These are phyloP conservation scores for Sciurus niger DNA, from an alignment of 2,113 vertebrate species.

Conservation along the genomic window DNA sequence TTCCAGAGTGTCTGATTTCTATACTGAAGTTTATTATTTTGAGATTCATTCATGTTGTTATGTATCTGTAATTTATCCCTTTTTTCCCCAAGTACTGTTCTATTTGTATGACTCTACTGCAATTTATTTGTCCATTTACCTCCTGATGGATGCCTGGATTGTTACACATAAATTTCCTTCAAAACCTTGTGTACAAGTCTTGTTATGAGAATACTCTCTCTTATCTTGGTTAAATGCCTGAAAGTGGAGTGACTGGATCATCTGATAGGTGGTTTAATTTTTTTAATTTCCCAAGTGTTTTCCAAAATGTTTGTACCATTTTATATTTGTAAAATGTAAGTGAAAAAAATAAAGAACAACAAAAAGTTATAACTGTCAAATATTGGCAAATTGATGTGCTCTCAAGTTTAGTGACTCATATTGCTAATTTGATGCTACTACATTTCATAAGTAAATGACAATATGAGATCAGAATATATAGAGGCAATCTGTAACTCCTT, in stretches of 20 bases:
- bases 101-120: not conserved
- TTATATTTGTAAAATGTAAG: not conserved
- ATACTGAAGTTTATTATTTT: not conserved
- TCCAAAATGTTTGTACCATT: not conserved
- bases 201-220: not conserved
- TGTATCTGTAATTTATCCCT: not conserved
- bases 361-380: not conserved
- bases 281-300: not conserved
- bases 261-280: not conserved
- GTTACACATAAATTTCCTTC: not conserved
- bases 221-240: not conserved
- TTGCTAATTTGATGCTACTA: not conserved
- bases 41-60: not conserved
- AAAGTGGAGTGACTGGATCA: not conserved
- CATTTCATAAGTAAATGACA: not conserved
- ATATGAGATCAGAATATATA: not conserved
- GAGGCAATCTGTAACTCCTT: not conserved
- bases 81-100: not conserved
- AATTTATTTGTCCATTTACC: not conserved
- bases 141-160: not conserved
- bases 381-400: not conserved
- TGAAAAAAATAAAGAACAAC: not conserved
- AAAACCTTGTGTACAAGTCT: not conserved
- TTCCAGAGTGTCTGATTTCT: not conserved
- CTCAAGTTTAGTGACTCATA: not conserved